Base-by-base conservation (phyloP, 2,888 invertebrate genomes). In the Mythimna impura region DNA sequence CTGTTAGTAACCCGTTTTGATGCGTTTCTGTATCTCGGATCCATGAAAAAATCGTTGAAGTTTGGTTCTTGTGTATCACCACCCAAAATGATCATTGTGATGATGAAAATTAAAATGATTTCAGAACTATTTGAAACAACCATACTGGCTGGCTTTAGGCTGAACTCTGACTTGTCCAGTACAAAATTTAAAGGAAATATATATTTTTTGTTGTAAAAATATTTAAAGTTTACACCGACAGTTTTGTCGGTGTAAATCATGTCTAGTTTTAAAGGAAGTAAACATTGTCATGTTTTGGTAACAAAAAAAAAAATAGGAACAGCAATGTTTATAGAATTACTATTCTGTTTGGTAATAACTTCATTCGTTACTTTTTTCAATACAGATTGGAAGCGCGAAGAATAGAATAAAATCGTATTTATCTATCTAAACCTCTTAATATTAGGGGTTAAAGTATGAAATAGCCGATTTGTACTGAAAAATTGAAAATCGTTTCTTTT, bases 221-320 rank as follows among this genome's bases (percentile, higher is more conserved):
- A 67, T 64, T 67, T 64, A 40, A 58, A 34, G 8, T 67, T 50
- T 60, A 8, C n/a, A n/a, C 0, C 30, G 43, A 61, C 47, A 50
- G 47, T 54, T n/a, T 20, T 34, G 10, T 55, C 36, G 36, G 36
- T 36, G 36, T 36, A 36, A 36, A 36, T 20, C 36, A 17, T 55
- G 3, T 43, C 12, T 25, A 4, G 10, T 54, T 50, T 4, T 55
- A 55, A 2, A 14, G 80, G 74, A 77, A 64, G 50, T 64, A 43
- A 66, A 50, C 63, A 55, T 14, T 5, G 22, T 30, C 6, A 47
- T 55, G 81, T 78, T 78, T 61, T 67, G 60, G 22, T 30, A 81
- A 55, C 63, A 63, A 64, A 50, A 47, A 14, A 50, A 22, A 20
- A 47, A 47, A 47, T 47, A 47, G 47, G 52, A 52, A 30, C 17